Base-by-base conservation (phyloP, 2,888 invertebrate species). In the Liposcelis brunnea region DNA sequence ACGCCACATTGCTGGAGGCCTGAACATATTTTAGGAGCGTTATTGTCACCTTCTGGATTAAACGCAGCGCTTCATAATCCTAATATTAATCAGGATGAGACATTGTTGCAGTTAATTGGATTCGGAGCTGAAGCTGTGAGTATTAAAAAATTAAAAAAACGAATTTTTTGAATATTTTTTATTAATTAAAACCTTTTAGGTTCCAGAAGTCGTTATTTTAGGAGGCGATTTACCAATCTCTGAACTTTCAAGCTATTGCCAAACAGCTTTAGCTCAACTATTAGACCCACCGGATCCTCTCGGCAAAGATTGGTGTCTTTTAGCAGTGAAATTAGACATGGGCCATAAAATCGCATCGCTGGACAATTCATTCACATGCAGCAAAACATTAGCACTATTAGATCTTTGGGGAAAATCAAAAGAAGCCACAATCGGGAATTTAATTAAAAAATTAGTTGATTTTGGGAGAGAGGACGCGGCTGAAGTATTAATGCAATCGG, bases 271-370 rank as follows among this genome's bases (percentile, higher is more conserved):
- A 46, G 77, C 80, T 52, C 68, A 72, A 49, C 62, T 78, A 53
- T 62, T 84, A 46, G 82, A 84, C 62, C 78, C 78, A 14, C 79
- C 80, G 1, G 78, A 78, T 59, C 72, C 74, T 11, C 68, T 75
- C 47, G 80, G 80, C 15, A 72, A 77, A 55, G 82, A 84, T 58
- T 84, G 84, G 84, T 73, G 82, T 56, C 69, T 80, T 56, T 61
- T 84, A 47, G 82, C 83, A 11, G 71, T 77, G 43, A 69, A 75
- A 51, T 65, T 84, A 46, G 77, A 77, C 44, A 69, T 75, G 48
- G 74, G 70, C 11, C 72, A 74, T 51, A 66, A 61, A 46, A 56
- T 72, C 44, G 70, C 71, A 1, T 59, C 44, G 6, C 43, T 43
- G 14, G 44, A 47, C 26, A 44, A 42, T 33, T 43, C 46, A 10